Conservation (phyloP, 2,797 vertebrate species). For the Argyrosomus regius region DNA sequence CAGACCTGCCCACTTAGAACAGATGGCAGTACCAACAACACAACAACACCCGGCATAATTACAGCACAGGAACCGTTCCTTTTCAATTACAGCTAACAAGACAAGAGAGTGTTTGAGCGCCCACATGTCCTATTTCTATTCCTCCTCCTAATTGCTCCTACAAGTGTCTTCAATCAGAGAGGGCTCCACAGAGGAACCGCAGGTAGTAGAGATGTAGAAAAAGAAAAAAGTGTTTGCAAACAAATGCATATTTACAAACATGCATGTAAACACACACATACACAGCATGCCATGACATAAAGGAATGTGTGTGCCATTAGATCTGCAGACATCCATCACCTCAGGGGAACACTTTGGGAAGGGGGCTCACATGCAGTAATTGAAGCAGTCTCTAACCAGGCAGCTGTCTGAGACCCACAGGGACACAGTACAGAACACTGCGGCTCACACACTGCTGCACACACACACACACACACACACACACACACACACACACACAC, state of each 20-base stretch:
- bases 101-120: constrained; percentile 42
- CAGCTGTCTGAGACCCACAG: constrained; percentile 52
- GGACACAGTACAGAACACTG: constrained; percentile 34
- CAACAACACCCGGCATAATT: constrained; percentile 49
- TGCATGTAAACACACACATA: not conserved
- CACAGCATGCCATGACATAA: constrained; percentile 21
- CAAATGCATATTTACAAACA: constrained; percentile 3
- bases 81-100: constrained; percentile 71
- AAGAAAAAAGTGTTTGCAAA: constrained; percentile 9
- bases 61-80: constrained; percentile 54
- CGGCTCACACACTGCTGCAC: constrained; percentile 24
- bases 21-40: constrained; percentile 69
- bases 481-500: not conserved
- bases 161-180: constrained; percentile 25
- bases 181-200: not conserved
- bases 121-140: constrained; percentile 15
- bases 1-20: constrained; percentile 49
- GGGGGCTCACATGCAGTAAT: constrained; percentile 61
- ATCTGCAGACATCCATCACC: constrained; percentile 41
- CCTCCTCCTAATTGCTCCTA: constrained; percentile 14
- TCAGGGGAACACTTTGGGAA: constrained; percentile 45
- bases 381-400: constrained; percentile 68
- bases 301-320: constrained; percentile 33
- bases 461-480: constrained; percentile 7
- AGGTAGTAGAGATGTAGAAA: constrained; percentile 13